Evolutionary conservation across 1,140 invertebrate genomes (phyloP), one percentile per base, ranked within the genome.

Genomic region (Philopotamus ludificatus): DNA sequence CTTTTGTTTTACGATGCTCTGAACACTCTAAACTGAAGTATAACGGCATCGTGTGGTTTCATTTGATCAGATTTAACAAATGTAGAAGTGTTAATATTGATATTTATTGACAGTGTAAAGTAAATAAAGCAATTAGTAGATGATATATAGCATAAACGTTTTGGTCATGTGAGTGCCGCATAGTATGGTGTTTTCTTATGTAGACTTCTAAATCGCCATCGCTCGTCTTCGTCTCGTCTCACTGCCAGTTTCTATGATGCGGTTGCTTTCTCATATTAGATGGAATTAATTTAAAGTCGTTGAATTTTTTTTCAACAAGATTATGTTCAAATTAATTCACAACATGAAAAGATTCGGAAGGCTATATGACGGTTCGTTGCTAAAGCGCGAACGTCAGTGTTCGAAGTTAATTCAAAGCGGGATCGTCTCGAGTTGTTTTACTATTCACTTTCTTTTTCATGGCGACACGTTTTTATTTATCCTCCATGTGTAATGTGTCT

Each of bases 101-200:
- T 66, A 70, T 70, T 66, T 66, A 70, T 70, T 70, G 67, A 70
- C 63, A 70, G 49, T 70, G 64, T 70, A 70, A 60, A 60, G 65
- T 70, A 70, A 70, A 67, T 70, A 70, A 70, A 70, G 68, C 68
- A 70, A 70, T 70, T 65, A 47, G 68, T 70, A 70, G 65, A 63
- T 55, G 65, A 64, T 70, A 70, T 63, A 51, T 66, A 65, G 63
- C 55, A 60, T 68, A 63, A 26, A 60, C 63, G 39, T 67, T 65
- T 67, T 63, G 57, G 57, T 23, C 47, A 45, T 45, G 34, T 34
- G 62, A 68, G 57, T 61, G 49, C 42, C 53, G 39, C 16, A 44
- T 68, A 68, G 66, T 45, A 55, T 58, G 61, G 59, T 63, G 62
- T 60, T 44, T n/a, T 68, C 54, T 54, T 50, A 45, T 42, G 60